Base-by-base conservation (phyloP, 2,888 invertebrate genomes). In the Dryobotodes eremita region DNA sequence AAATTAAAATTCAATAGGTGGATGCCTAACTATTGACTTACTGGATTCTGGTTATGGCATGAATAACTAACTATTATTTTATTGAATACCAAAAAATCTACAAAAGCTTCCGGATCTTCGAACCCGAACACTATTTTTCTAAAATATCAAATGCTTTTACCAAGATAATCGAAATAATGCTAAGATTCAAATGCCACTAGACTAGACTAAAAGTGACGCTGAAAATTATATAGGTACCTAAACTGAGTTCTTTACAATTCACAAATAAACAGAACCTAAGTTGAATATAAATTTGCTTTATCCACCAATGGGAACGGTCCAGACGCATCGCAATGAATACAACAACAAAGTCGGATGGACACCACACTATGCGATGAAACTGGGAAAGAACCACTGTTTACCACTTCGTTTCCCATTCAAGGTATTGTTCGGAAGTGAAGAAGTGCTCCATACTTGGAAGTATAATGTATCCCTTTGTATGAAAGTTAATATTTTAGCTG, bases 371-470 rank as follows among this genome's bases (percentile, higher is more conserved):
- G 86, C 88, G 91, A 90, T 89, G 89, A 89, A 92, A 92, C 92
- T 92, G 91, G 84, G 91, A 94, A 93, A 92, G 93, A 93, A 93
- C 93, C 94, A 93, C 94, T 96, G 96, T 96, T 96, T 96, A 96
- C 96, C 97, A 96, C 95, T 96, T 97, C 95, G 96, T 94, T 94
- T 95, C 92, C 94, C 91, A 96, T 96, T 95, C 94, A 95, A 93
- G 89, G 94, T 93, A 94, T 97, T 97, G 96, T 97, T 96, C 92
- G 95, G 94, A 96, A 96, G 96, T 96, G 96, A 95, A 96, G 95
- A 96, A 96, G 95, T 95, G 94, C 94, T 92, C 91, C 92, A 93
- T 95, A 95, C 95, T 95, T 94, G 94, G 95, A 96, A 96, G 95
- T 96, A 96, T 95, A 96, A 96, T 96, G 96, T 95, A 94, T 92